Base-by-base conservation (phyloP, 1,140 invertebrate species). In the Drosophila kikkawai region DNA sequence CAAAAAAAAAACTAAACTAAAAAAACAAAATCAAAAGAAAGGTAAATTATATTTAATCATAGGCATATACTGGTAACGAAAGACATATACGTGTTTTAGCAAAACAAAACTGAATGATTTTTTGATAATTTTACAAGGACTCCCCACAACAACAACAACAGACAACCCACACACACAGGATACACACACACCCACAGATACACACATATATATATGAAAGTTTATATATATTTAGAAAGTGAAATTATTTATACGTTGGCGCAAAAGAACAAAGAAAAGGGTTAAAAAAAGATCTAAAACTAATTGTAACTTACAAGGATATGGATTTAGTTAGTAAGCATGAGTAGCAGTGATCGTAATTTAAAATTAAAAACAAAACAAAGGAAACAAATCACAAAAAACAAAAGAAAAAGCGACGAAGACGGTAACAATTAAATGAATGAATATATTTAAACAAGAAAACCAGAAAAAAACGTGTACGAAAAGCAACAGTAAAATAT, bases 211-310 rank as follows among this genome's bases (percentile, higher is more conserved):
- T 50, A 87, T 74, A 87, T 83, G 70, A 83, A 91, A 79, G 78
- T 91, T 91, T 87, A 91, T 87, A 91, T 83, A 91, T 84, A 91
- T 83, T 87, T 84, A 91, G 77, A 91, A 80, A 82, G 83, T 79
- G 82, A 84, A 87, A 83, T 91, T 85, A 91, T 91, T 87, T 80
- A 80, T 85, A 78, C 69, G 82, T 91, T 87, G 80, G 80, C 84
- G 83, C 83, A 87, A 80, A 87, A 74, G 85, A 87, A 47, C 60
- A 69, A 64, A 55, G 34, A 57, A 78, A 47, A 68, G 17, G 65
- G 60, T 60, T 85, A 41, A 58, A 60, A 37, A 60, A 64, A 50
- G 47, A 82, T 67, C 66, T 37, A 55, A 55, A 81, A 79, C 56
- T 88, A 88, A 84, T 63, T 83, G 61, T 83, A 83, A 88, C 68